Evolutionary conservation across 2,113 vertebrate species (phyloP).

Genomic region (Onychorhynchus coronatus): DNA sequence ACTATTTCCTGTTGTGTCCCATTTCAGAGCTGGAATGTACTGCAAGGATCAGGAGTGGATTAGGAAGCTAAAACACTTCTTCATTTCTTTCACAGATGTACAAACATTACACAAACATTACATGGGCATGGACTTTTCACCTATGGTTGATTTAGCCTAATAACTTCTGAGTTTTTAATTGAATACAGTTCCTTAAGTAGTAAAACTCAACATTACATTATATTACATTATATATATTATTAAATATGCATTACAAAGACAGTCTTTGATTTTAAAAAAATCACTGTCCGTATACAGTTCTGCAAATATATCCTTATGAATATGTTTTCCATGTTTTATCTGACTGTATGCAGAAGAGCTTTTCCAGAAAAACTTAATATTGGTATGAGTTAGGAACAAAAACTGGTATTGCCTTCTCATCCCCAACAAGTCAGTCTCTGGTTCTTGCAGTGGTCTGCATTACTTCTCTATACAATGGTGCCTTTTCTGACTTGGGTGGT

Average conservation of each 20-base stretch:
- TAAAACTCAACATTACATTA: neutral
- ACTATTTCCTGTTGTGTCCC: slow-evolving; percentile 85
- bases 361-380: neutral
- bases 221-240: neutral
- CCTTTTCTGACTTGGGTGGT: neutral
- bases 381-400: neutral
- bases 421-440: neutral
- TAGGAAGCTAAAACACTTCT: neutral
- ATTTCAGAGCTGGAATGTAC: slow-evolving; percentile 78
- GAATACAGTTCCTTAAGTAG: slow-evolving; percentile 13
- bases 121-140: neutral
- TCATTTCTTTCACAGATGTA: neutral
- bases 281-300: neutral
- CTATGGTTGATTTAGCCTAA: neutral
- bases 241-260: neutral
- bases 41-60: slow-evolving; percentile 55
- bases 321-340: neutral
- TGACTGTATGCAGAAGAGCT: neutral
- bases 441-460: neutral
- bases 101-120: neutral
- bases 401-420: neutral
- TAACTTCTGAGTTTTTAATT: slow-evolving; percentile 27
- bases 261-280: neutral
- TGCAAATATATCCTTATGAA: neutral
- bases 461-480: accelerated